A percentile compares a stretch with the other conserved stretches of the same genome.
These are phyloP conservation scores for Rhinoptilus africanus DNA, from an alignment of 2,113 vertebrate species.

Conservation along the genomic window DNA sequence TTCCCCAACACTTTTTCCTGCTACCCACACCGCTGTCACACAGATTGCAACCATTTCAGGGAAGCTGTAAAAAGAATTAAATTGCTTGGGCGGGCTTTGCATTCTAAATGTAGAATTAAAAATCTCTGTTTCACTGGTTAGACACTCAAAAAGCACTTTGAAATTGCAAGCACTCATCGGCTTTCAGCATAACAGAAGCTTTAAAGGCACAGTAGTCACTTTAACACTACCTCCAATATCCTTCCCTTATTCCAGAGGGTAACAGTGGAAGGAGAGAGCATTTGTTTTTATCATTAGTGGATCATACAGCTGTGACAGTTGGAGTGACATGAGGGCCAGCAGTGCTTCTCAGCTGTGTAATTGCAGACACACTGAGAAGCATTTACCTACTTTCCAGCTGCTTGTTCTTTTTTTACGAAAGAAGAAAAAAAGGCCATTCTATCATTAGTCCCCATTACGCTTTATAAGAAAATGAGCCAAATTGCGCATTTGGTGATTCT, in stretches of 20 bases:
- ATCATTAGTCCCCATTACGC: neutral
- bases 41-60: neutral
- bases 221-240: neutral
- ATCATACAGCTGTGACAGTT: neutral
- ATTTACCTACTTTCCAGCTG: neutral
- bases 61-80: conserved; percentile 10
- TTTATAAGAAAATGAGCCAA: neutral
- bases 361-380: neutral
- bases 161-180: neutral
- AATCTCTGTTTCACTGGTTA: conserved; percentile 4
- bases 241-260: neutral
- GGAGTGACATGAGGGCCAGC: neutral
- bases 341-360: neutral
- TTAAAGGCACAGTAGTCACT: neutral
- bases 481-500: neutral
- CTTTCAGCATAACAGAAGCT: neutral
- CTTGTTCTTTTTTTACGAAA: neutral
- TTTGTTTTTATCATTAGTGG: neutral
- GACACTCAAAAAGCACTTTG: neutral
- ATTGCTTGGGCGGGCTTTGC: neutral
- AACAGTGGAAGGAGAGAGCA: neutral
- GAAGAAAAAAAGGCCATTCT: neutral
- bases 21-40: neutral
- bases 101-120: conserved; percentile 1
- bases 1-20: neutral